Percentiles rank a stretch among this genome's conserved stretches.
Conservation (phyloP, 2,888 invertebrate genomes). For the Cheilosia pagana region DNA sequence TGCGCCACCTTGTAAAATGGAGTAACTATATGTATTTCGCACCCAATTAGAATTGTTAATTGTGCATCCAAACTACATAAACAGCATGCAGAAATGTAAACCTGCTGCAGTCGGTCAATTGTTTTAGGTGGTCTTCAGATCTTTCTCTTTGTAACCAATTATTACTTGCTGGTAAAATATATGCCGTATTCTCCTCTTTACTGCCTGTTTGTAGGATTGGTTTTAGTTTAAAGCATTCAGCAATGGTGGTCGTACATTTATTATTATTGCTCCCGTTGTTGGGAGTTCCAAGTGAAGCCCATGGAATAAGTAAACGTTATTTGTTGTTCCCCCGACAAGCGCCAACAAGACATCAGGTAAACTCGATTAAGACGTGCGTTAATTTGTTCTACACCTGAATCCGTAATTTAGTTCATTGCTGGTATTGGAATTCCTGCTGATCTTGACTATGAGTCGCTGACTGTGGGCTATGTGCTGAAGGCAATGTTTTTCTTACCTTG, state of each 20-base stretch:
- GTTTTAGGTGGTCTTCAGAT: background rate
- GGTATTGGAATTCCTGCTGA: slow-evolving; percentile 81
- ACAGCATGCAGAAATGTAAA: background rate
- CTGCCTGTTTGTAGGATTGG: background rate
- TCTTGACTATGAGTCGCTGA: slow-evolving; percentile 79
- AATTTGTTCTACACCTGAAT: background rate
- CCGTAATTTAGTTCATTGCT: slow-evolving; percentile 78
- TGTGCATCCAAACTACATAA: background rate
- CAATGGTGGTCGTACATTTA: slow-evolving; percentile 22
- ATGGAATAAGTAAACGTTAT: slow-evolving; percentile 77
- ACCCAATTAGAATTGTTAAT: background rate
- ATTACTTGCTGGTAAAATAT: slow-evolving; percentile 16
- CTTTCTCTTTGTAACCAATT: slow-evolving; percentile 16
- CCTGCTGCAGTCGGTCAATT: background rate
- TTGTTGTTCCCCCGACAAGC: slow-evolving; percentile 80
- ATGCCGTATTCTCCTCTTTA: background rate
- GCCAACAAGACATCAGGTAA: slow-evolving; percentile 80
- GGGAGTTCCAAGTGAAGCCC: background rate
- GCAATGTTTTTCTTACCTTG: slow-evolving; percentile 78
- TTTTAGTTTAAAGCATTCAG: slow-evolving; percentile 14
- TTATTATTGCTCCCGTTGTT: slow-evolving; percentile 3
- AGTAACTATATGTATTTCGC: too few species aligned
- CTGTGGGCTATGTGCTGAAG: slow-evolving; percentile 80
- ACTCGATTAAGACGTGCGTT: background rate
- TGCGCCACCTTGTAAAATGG: too few species aligned